Base-by-base conservation (phyloP, 2,113 vertebrate species). In the Stictonetta naevosa region DNA sequence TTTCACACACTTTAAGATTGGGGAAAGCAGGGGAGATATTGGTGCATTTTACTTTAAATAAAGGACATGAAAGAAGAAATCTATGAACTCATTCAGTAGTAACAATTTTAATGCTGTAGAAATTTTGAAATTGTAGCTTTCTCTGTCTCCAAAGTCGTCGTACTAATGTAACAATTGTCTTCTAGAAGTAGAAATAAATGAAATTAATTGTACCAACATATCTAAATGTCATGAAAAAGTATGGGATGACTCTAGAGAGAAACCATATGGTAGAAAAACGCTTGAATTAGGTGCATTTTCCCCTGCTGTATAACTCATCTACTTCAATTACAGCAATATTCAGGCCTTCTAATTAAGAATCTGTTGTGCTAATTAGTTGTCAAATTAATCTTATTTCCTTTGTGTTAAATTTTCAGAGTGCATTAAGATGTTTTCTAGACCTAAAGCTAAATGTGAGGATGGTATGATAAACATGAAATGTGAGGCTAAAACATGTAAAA, bases 121-220 rank as follows among this genome's bases (percentile, higher is more conserved):
- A 96, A 63, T 81, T 97, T 96, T 96, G 86, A 96, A 93, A 94
- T 86, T 97, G 94, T 98, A 98, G 97, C 95, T 96, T 94, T 83
- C 48, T 94, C 94, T 96, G 96, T 95, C 92, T 96, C 96, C 93
- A 83, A 92, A 97, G 86, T 94, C 93, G 96, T 97, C 96, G 95
- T 97, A 95, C 96, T 97, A 93, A 96, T 97, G 92, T 98, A 97
- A 97, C 83, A 92, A 59, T 93, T 97, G 95, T 96, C 91, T 97
- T 97, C 88, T 97, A 93, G 97, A 94, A 97, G 84, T 83, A 83
- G 94, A 95, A 98, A 97, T 97, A 97, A 97, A 97, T 97, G 95
- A 96, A 86, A 95, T 97, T 96, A 96, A 97, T 95, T 53, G 23
- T 97, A 96, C 93, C 93, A 96, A 92, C 67, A 93, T 93, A 97